Evolutionary conservation across 2,113 vertebrate genomes (phyloP).

Genomic region (Pontoporia blainvillei): DNA sequence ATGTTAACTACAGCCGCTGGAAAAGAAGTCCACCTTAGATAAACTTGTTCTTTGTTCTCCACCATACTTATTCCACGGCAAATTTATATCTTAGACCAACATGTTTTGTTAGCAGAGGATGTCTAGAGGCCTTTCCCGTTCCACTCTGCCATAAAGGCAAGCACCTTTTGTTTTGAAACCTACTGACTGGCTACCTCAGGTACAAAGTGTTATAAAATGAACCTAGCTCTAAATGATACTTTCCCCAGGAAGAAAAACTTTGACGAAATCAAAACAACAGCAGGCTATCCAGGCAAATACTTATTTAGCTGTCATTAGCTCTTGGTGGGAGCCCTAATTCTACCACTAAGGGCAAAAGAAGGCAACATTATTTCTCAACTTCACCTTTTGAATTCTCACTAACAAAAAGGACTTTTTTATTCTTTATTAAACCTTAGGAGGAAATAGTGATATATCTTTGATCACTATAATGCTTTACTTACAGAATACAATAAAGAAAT

Average conservation of each 20-base stretch:
- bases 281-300: background rate
- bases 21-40: background rate
- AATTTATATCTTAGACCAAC: background rate
- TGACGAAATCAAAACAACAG: conserved; percentile 33
- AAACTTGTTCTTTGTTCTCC: background rate
- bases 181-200: background rate
- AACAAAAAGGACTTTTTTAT: background rate
- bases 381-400: background rate
- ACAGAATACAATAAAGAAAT: background rate
- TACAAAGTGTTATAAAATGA: background rate
- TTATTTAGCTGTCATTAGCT: background rate
- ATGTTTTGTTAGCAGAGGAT: background rate
- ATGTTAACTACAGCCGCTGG: background rate
- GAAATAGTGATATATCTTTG: background rate
- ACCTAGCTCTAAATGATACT: background rate
- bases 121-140: background rate
- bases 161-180: background rate
- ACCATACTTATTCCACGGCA: background rate
- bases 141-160: background rate
- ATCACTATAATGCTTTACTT: background rate
- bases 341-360: background rate
- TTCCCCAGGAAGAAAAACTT: conserved; percentile 26
- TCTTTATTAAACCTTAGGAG: background rate
- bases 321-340: background rate
- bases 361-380: background rate